Conservation (phyloP, 2,113 vertebrate genomes). For the Barbus barbus region DNA sequence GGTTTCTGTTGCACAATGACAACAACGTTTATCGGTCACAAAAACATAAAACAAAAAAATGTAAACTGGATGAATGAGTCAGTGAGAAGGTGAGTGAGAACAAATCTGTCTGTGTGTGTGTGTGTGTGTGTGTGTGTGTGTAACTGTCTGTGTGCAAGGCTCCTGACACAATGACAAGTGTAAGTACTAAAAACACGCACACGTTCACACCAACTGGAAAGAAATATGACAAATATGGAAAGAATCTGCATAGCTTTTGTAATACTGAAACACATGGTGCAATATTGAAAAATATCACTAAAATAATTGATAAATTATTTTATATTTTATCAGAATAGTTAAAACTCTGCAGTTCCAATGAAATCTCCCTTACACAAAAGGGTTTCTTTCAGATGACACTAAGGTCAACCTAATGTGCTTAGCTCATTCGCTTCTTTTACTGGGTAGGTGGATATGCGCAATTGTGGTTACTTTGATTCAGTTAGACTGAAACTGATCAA, state of each 20-base stretch:
- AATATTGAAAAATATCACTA: neutral
- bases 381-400: neutral
- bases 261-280: neutral
- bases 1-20: neutral
- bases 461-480: constrained; percentile 28
- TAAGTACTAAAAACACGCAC: neutral
- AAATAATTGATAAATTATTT: neutral
- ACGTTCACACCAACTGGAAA: neutral
- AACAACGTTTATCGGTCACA: neutral
- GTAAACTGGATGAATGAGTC: neutral
- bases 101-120: neutral
- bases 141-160: neutral
- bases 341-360: neutral
- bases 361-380: neutral
- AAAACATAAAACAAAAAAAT: neutral
- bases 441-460: neutral
- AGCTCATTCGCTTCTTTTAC: neutral
- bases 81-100: neutral
- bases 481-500: constrained; percentile 35
- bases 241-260: constrained; percentile 2
- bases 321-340: neutral
- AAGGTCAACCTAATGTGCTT: neutral
- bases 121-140: neutral
- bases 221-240: neutral
- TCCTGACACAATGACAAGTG: neutral